phyloP scores from a whole-genome alignment of 2,797 vertebrate species.

The Toxotes lorentzi region DNA sequence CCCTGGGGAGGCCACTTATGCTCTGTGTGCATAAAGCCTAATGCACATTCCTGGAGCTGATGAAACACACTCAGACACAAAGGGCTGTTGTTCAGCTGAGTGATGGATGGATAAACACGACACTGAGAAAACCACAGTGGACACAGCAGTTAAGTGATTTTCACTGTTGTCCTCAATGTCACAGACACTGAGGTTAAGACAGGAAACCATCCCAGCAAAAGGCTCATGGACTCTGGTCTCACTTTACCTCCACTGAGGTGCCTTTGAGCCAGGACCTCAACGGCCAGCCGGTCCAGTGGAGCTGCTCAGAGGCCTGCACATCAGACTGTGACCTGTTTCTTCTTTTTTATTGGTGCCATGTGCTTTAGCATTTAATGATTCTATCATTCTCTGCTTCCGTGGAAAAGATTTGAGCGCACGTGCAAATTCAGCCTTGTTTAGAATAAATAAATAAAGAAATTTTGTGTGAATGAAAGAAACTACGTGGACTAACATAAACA shows the following conservation, averaged over 20 bases:
- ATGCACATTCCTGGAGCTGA: background rate
- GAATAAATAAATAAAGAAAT: too few relatives aligned
- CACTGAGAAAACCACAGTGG: background rate
- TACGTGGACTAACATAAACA: background rate
- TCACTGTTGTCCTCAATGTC: background rate
- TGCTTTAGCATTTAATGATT: background rate
- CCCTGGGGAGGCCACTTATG: background rate
- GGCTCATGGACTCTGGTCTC: too few relatives aligned
- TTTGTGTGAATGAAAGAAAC: background rate
- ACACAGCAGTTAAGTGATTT: background rate
- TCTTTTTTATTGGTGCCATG: background rate
- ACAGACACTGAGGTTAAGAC: background rate
- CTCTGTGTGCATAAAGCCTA: background rate
- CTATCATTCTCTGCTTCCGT: background rate
- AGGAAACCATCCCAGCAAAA: background rate
- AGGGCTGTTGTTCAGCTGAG: conserved; percentile 7
- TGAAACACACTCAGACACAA: conserved; percentile 5
- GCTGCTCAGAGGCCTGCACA: too few relatives aligned
- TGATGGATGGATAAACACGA: conserved; percentile 9
- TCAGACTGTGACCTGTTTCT: background rate
- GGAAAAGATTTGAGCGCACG: background rate
- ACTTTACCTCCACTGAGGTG: too few relatives aligned
- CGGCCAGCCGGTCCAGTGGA: too few relatives aligned
- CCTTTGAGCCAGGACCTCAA: too few relatives aligned
- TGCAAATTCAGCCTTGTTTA: background rate